Conservation (phyloP, 2,113 vertebrate species). For the Edolisoma coerulescens region DNA sequence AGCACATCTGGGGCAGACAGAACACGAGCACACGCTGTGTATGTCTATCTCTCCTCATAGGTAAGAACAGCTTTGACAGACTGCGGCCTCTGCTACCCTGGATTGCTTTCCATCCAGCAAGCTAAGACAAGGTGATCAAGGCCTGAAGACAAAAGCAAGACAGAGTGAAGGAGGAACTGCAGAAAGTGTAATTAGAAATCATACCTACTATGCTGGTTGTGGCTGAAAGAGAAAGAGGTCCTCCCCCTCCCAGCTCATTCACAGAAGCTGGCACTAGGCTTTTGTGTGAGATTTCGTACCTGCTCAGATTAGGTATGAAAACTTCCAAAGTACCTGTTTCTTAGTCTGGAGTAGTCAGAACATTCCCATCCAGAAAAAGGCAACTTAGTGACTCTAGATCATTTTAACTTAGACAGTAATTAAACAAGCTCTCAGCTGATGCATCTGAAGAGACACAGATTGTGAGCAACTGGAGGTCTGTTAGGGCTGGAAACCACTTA, state of each 20-base stretch:
- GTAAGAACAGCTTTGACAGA: not conserved
- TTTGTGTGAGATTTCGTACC: not conserved
- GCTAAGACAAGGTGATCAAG: not conserved
- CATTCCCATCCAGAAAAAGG: not conserved
- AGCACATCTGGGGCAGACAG: not conserved
- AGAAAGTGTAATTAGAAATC: not conserved
- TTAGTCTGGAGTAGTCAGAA: not conserved
- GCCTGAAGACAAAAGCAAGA: not conserved
- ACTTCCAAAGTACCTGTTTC: not conserved
- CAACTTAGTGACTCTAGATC: not conserved
- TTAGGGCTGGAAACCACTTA: not conserved
- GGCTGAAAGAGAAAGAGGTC: not conserved
- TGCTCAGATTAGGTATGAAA: not conserved
- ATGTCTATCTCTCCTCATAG: not conserved
- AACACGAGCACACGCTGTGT: fast-evolving
- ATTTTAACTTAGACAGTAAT: not conserved
- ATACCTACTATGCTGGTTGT: not conserved
- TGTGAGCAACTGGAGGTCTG: not conserved
- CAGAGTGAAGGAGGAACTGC: not conserved
- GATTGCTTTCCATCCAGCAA: not conserved
- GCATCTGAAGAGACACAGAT: not conserved
- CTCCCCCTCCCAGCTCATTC: not conserved
- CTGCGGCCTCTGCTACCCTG: not conserved
- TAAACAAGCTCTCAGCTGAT: not conserved
- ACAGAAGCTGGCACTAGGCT: not conserved